These are phyloP conservation scores for Fundulus diaphanus DNA, from an alignment of 2,797 vertebrate species.

Conservation along the genomic window DNA sequence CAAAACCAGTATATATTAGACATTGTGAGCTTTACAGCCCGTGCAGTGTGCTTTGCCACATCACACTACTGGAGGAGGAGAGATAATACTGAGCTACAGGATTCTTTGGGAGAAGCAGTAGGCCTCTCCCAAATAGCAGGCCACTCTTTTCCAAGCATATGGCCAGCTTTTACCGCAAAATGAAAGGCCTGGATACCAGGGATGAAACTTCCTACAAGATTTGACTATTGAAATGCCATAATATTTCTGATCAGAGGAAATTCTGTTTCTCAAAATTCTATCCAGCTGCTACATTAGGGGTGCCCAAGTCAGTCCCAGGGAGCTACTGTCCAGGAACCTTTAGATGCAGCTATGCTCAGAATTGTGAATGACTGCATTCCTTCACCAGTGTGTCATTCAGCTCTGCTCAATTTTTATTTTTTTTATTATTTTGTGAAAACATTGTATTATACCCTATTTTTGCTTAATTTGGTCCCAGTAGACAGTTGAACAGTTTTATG, in stretches of 20 bases:
- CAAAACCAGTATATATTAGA: background rate
- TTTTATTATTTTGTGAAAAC: background rate
- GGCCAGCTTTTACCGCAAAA: background rate
- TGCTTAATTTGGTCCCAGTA: background rate
- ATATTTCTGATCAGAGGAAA: background rate
- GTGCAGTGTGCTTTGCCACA: too few species aligned
- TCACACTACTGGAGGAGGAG: too few species aligned
- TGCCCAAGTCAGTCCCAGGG: background rate
- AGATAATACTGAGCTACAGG: too few species aligned
- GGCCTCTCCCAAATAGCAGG: too few species aligned
- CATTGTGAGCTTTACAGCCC: too few species aligned
- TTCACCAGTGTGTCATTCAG: background rate
- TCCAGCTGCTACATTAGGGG: background rate
- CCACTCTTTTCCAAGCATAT: background rate
- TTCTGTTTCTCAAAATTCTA: background rate
- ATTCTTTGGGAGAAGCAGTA: too few species aligned
- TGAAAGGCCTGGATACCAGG: background rate
- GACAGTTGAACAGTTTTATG: background rate
- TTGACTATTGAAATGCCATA: background rate
- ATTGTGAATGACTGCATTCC: background rate
- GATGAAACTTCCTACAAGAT: background rate
- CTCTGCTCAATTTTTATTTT: background rate
- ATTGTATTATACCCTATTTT: background rate
- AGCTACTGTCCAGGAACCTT: background rate
- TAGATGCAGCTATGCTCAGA: background rate